Conservation (phyloP, 2,797 vertebrate species). For the Acanthiza pusilla region DNA sequence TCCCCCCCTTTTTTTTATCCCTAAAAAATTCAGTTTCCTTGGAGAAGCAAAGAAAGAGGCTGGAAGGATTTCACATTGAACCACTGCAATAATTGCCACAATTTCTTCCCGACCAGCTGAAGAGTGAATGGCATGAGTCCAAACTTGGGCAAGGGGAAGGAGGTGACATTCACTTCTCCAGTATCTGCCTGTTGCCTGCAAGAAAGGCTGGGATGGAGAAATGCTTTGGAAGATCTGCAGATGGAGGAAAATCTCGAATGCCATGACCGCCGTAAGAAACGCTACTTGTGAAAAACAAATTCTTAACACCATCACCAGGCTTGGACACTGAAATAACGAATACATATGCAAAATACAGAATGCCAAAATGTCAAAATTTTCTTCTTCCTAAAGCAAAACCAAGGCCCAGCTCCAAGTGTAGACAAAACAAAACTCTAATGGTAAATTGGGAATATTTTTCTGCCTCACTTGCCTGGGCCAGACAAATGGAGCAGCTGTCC, state of each 20-base stretch:
- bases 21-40: slow-evolving; percentile 7
- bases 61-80: slow-evolving; percentile 33
- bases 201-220: neutral
- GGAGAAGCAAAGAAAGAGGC: neutral
- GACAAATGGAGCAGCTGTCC: neutral
- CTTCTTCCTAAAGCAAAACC: neutral
- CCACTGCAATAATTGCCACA: slow-evolving; percentile 13
- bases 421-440: neutral
- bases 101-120: neutral
- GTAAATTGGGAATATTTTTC: neutral
- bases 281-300: neutral
- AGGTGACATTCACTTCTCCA: neutral
- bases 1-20: neutral
- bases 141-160: neutral
- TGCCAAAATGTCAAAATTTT: neutral
- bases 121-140: neutral
- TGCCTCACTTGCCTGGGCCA: neutral
- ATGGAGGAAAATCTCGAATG: neutral
- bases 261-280: neutral
- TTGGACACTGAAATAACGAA: neutral
- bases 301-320: neutral
- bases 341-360: neutral
- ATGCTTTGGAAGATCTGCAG: neutral
- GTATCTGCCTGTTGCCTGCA: neutral
- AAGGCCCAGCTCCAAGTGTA: neutral